A percentile compares a stretch with the other conserved stretches of the same genome.
Conservation (phyloP, 2,113 vertebrate genomes). For the Nematolebias whitei region DNA sequence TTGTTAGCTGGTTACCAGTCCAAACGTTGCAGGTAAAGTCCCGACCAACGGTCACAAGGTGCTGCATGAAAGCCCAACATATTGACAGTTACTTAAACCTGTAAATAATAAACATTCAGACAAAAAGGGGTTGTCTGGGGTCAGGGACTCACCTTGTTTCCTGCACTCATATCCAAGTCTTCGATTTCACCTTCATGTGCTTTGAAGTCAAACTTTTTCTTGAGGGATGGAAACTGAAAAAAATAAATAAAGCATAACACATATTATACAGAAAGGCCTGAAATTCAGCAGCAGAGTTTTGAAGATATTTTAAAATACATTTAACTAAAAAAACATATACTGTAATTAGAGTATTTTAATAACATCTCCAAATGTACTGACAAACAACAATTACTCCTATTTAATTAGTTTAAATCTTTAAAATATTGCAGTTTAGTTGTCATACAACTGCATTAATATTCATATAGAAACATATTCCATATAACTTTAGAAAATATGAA, state of each 20-base stretch:
- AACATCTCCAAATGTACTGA: background rate
- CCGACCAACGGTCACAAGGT: conserved; percentile 89
- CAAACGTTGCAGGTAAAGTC: conserved; percentile 92
- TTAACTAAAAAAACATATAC: too few species aligned
- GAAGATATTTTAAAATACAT: too few species aligned
- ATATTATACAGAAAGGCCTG: background rate
- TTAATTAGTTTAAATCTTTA: too few species aligned
- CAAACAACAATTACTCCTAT: background rate
- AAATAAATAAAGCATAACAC: background rate
- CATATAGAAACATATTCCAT: too few species aligned
- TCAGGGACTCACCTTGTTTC: conserved; percentile 84
- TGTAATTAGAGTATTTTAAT: background rate
- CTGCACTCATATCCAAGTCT: conserved; percentile 87
- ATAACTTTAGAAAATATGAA: too few species aligned
- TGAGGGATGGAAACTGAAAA: conserved; percentile 89
- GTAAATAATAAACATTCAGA: background rate
- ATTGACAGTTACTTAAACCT: background rate
- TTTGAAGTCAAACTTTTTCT: conserved; percentile 88
- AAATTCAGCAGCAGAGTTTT: too few species aligned
- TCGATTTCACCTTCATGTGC: conserved; percentile 91
- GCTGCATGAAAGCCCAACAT: conserved; percentile 44
- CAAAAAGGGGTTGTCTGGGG: background rate
- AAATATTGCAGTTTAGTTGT: too few species aligned
- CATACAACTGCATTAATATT: too few species aligned
- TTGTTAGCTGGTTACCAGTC: conserved; percentile 87